Percentiles rank a stretch among this genome's conserved stretches.
phyloP scores from a whole-genome alignment of 2,888 invertebrate species.

The Tipula confusa region DNA sequence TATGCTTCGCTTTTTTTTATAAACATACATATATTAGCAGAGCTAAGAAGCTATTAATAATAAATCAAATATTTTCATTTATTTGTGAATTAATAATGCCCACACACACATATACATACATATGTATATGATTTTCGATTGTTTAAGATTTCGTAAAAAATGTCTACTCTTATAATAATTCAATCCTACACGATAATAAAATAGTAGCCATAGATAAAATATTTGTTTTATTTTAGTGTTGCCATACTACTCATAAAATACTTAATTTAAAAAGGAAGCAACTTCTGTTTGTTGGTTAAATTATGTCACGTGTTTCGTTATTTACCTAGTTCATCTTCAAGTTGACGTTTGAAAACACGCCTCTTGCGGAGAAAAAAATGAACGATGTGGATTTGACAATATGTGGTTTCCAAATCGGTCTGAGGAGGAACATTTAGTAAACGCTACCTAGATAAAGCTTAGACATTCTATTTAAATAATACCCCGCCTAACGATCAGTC shows the following conservation, averaged over 20 bases:
- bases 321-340: too few relatives aligned
- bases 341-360: too few relatives aligned
- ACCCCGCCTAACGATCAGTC: too few relatives aligned
- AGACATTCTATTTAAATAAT: too few relatives aligned
- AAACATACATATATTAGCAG: background rate
- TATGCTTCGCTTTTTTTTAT: background rate
- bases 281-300: too few relatives aligned
- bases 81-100: background rate
- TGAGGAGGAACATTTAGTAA: too few relatives aligned
- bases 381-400: too few relatives aligned
- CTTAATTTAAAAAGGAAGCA: background rate
- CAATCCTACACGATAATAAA: background rate
- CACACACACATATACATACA: too few relatives aligned
- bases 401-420: too few relatives aligned
- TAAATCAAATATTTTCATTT: constrained; percentile 25
- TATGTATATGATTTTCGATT: background rate
- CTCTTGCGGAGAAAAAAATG: too few relatives aligned
- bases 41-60: background rate
- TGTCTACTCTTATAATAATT: background rate
- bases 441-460: too few relatives aligned
- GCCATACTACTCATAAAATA: background rate
- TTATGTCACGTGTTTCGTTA: too few relatives aligned
- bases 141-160: background rate
- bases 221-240: background rate
- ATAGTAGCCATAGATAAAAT: background rate